phyloP scores from a whole-genome alignment of 2,888 invertebrate species.

The Masnerella sp. region DNA sequence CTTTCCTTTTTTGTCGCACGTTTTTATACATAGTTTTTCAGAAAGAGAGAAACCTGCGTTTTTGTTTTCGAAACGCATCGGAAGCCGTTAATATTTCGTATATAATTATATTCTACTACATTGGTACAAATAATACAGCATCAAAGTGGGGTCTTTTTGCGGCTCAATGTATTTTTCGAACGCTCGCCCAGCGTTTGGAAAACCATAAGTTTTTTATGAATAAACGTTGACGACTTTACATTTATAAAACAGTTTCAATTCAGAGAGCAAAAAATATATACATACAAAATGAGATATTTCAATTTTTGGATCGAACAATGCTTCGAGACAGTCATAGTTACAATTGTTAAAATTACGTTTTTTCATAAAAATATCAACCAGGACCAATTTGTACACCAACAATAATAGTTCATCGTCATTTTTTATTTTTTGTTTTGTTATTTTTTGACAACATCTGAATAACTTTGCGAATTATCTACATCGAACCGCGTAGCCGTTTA shows the following conservation, averaged over 20 bases:
- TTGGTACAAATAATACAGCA: constrained; percentile 58
- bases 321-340: constrained; percentile 20
- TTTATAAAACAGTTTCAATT: constrained; percentile 52
- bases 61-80: constrained; percentile 36
- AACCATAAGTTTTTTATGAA: constrained; percentile 22
- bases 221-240: constrained; percentile 25
- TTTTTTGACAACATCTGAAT: constrained; percentile 26
- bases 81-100: constrained; percentile 52
- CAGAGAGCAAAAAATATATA: constrained; percentile 37
- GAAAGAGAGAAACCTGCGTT: constrained; percentile 42
- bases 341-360: constrained; percentile 20
- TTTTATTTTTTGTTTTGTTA: no score
- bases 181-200: constrained; percentile 22
- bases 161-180: constrained; percentile 45
- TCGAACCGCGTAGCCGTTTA: constrained; percentile 46
- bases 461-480: constrained; percentile 40
- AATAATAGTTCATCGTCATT: constrained; percentile 16
- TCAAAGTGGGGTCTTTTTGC: constrained; percentile 51
- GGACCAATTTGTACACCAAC: constrained; percentile 25
- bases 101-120: constrained; percentile 49
- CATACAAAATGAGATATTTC: constrained; percentile 29
- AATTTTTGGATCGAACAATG: constrained; percentile 24
- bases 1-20: constrained; percentile 16
- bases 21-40: constrained; percentile 44
- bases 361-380: constrained; percentile 23